phyloP scores from a whole-genome alignment of 2,113 vertebrate genomes.

The Nannospalax galili region DNA sequence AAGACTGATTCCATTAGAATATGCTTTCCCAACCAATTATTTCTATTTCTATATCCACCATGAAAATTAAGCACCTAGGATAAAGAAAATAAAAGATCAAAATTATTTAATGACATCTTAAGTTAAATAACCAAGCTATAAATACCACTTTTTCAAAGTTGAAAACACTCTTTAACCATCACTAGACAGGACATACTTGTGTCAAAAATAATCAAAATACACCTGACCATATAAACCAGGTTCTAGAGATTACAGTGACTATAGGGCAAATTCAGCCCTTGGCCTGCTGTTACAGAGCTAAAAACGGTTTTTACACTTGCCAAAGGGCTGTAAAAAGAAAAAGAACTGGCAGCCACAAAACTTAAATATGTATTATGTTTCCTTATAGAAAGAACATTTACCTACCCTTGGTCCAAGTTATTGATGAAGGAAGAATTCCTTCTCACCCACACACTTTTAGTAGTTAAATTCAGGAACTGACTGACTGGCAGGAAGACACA shows the following conservation, averaged over 20 bases:
- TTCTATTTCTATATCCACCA: background rate
- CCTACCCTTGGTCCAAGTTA: background rate
- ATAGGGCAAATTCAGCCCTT: constrained; percentile 15
- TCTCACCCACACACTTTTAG: background rate
- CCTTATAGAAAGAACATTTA: background rate
- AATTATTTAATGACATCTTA: constrained; percentile 33
- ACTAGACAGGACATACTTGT: background rate
- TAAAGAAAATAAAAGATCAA: constrained; percentile 51
- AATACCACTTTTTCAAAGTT: constrained; percentile 39
- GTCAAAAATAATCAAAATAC: constrained; percentile 23
- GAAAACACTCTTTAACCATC: constrained; percentile 13
- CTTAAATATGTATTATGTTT: background rate
- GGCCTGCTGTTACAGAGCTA: constrained; percentile 1
- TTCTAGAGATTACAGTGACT: background rate
- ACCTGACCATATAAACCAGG: background rate
- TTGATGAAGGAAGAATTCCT: background rate
- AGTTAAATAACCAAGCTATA: constrained; percentile 19
- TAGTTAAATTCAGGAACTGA: constrained; percentile 8
- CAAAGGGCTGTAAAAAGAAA: constrained; percentile 43
- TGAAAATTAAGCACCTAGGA: constrained; percentile 30
- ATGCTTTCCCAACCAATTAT: background rate
- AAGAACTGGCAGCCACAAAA: background rate
- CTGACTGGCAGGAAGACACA: background rate
- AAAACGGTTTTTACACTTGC: constrained; percentile 35
- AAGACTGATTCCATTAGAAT: background rate